Percentiles rank a stretch among this genome's conserved stretches.
phyloP scores from a whole-genome alignment of 2,888 invertebrate genomes.

The Prosapia bicincta region DNA sequence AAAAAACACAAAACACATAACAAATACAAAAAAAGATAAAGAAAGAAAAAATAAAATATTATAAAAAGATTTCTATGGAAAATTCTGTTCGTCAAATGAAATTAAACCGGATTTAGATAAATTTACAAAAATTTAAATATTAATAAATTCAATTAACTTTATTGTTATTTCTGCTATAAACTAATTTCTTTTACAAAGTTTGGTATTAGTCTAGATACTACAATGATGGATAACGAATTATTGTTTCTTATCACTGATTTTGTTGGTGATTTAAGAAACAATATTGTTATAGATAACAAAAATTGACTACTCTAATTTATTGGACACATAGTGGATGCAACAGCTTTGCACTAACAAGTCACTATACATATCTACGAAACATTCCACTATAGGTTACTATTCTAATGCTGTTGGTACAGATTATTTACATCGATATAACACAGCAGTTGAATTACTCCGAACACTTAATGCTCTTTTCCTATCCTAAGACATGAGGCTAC shows the following conservation, averaged over 20 bases:
- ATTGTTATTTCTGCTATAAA: no score
- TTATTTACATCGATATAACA: background rate
- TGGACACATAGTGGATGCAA: background rate
- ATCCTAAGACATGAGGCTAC: background rate
- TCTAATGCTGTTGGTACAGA: background rate
- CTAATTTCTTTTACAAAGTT: background rate
- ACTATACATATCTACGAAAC: background rate
- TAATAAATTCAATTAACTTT: no score
- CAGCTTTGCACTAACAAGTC: background rate
- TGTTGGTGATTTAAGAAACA: background rate
- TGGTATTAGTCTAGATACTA: background rate
- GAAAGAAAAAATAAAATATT: conserved; percentile 8
- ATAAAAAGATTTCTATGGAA: conserved; percentile 3
- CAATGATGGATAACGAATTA: background rate
- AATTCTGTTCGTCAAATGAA: background rate
- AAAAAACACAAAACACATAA: conserved; percentile 42
- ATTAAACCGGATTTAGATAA: background rate
- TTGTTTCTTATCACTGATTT: background rate
- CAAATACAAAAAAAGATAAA: conserved; percentile 34
- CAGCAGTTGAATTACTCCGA: background rate
- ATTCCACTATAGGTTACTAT: background rate
- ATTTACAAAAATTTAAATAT: no score
- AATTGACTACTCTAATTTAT: background rate
- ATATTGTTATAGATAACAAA: background rate
- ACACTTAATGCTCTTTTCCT: background rate